Conservation (phyloP, 2,797 vertebrate genomes). For the Macroramphosus scolopax region DNA sequence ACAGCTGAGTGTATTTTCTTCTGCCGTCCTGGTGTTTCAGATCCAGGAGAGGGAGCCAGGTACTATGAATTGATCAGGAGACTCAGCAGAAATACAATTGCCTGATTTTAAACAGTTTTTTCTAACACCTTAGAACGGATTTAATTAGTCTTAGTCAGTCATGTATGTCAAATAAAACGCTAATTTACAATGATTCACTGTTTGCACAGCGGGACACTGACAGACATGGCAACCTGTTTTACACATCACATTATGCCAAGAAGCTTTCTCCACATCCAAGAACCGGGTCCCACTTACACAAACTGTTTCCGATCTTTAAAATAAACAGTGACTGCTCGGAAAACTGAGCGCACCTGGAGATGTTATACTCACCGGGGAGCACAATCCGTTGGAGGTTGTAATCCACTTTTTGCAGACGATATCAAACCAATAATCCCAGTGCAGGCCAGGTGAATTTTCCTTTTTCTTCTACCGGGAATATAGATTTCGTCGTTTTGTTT, state of each 20-base stretch:
- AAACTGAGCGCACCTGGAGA: too few species aligned
- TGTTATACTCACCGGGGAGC: constrained; percentile 66
- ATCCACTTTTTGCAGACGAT: constrained; percentile 68
- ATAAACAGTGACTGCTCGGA: too few species aligned
- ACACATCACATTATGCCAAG: constrained; percentile 56
- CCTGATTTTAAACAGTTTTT: too few species aligned
- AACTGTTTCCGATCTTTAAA: too few species aligned
- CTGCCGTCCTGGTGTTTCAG: constrained; percentile 23
- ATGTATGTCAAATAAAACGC: too few species aligned
- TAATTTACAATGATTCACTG: too few species aligned
- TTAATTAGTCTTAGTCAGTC: too few species aligned
- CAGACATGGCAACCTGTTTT: constrained; percentile 29
- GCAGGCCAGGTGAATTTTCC: constrained; percentile 54
- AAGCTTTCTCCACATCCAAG: constrained; percentile 27
- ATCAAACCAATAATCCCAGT: constrained; percentile 71
- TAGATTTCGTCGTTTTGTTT: too few species aligned
- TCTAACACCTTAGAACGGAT: too few species aligned
- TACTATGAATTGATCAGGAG: constrained; percentile 55
- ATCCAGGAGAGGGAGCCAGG: constrained; percentile 81
- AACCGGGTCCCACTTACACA: constrained; percentile 17
- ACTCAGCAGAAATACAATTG: background rate
- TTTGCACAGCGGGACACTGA: background rate
- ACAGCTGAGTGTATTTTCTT: background rate
- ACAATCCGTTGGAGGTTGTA: constrained; percentile 53
- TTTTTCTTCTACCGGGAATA: too few species aligned